Base-by-base conservation (phyloP, 2,888 invertebrate genomes). In the Gisinianus flammeolus region DNA sequence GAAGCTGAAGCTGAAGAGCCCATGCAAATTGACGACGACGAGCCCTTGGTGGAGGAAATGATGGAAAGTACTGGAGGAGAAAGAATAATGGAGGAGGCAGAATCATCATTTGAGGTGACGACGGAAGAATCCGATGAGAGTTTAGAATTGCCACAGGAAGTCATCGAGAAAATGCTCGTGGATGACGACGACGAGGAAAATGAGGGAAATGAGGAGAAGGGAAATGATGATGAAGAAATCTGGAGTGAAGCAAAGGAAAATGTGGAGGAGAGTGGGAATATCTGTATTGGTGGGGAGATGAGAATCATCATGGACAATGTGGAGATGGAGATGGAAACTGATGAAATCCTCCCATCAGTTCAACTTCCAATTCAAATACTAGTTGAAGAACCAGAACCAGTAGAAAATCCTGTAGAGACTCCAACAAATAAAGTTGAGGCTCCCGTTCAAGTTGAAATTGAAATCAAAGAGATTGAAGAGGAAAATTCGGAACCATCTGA, bases 1-100 rank as follows among this genome's bases (percentile, higher is more conserved):
- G n/a, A 44, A 44, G 2, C 16, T 28, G 68, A 68, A 68, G 12
- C 2, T 19, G 68, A 68, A 68, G 30, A 28, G 5, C 26, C 26
- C 64, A 64, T 28, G 64, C 26, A 64, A 28, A 64, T 64, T 64
- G 64, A 64, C n/a, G 64, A 28, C n/a, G 30, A 28, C 12, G n/a
- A n/a, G n/a, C n/a, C n/a, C n/a, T n/a, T n/a, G n/a, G n/a, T n/a
- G n/a, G n/a, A n/a, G n/a, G n/a, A n/a, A n/a, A n/a, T n/a, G n/a
- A n/a, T n/a, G n/a, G n/a, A n/a, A n/a, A n/a, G n/a, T n/a, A n/a
- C n/a, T n/a, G n/a, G n/a, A n/a, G n/a, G n/a, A n/a, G n/a, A n/a
- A n/a, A n/a, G n/a, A n/a, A n/a, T n/a, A n/a, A n/a, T n/a, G n/a
- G n/a, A n/a, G n/a, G n/a, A n/a, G n/a, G n/a, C n/a, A n/a, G n/a